Percentiles rank a stretch among this genome's conserved stretches.
Evolutionary conservation across 92 coral and sea anemone species (phyloP).

Genomic region (Actinostola sp.): DNA sequence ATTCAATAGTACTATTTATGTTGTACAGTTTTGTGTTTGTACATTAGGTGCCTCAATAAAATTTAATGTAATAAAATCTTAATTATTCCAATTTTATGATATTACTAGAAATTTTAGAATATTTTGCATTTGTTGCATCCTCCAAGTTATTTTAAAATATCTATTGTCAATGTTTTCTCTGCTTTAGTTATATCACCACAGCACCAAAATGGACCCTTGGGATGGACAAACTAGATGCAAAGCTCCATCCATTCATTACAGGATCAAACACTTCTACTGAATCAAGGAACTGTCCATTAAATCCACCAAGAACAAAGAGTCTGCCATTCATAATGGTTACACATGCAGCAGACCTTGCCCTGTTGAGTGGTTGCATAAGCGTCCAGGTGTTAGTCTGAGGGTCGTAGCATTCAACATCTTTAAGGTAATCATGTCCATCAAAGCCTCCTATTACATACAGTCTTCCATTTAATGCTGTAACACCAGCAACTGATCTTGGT

Average conservation of each 20-base stretch:
- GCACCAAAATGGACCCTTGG: constrained; percentile 97
- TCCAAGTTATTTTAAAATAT: too few relatives aligned
- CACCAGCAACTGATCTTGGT: constrained; percentile 94
- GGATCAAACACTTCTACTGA: constrained; percentile 92
- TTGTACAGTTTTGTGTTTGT: too few relatives aligned
- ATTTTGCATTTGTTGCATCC: too few relatives aligned
- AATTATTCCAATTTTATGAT: too few relatives aligned
- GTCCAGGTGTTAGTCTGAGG: constrained; percentile 87
- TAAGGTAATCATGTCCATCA: constrained; percentile 88
- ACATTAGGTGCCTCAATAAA: too few relatives aligned
- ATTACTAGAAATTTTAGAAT: too few relatives aligned
- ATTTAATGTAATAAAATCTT: too few relatives aligned
- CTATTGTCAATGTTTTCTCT: too few relatives aligned
- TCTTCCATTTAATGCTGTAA: constrained; percentile 72
- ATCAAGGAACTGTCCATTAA: constrained; percentile 93
- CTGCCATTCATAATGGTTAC: constrained; percentile 92
- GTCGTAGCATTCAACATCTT: constrained; percentile 87
- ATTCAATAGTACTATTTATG: too few relatives aligned
- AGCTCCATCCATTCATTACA: constrained; percentile 73
- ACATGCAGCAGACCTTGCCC: constrained; percentile 82
- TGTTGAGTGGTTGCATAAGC: constrained; percentile 59
- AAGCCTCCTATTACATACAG: constrained; percentile 93
- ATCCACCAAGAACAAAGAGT: constrained; percentile 85
- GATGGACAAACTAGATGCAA: constrained; percentile 72
- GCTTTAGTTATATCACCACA: constrained; percentile 65